Conservation (phyloP, 1,140 invertebrate genomes). For the Acyrthosiphon pisum region DNA sequence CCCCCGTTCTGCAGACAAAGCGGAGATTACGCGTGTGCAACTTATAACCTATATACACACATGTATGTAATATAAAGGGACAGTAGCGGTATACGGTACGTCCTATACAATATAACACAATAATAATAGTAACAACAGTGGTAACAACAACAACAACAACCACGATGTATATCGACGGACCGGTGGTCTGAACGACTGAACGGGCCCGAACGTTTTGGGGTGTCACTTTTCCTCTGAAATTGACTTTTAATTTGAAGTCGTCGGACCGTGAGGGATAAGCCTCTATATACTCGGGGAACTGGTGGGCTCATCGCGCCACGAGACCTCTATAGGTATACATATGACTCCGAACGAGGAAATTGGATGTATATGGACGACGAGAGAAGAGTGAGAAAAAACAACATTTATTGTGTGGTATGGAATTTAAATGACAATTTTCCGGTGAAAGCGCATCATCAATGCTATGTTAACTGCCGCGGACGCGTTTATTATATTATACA, state of each 20-base stretch:
- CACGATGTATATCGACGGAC: neutral
- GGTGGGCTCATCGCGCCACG: neutral
- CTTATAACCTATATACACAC: too few species aligned
- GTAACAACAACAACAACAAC: neutral
- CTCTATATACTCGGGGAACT: neutral
- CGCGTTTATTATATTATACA: neutral
- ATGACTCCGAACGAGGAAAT: neutral
- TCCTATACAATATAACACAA: neutral
- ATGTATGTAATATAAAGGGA: too few species aligned
- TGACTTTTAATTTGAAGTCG: constrained; percentile 46
- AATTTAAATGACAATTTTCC: constrained; percentile 54
- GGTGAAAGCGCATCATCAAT: constrained; percentile 41
- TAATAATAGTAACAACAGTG: neutral
- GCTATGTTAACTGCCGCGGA: neutral
- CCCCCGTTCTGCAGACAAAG: constrained; percentile 4
- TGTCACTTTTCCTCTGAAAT: constrained; percentile 17
- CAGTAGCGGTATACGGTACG: neutral
- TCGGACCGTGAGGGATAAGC: constrained; percentile 48
- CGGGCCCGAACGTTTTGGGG: neutral
- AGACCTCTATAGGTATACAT: neutral
- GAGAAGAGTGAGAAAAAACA: constrained; percentile 22
- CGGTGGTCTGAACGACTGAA: constrained; percentile 12
- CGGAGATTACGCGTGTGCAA: neutral
- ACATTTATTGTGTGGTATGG: neutral
- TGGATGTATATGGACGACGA: neutral